These are phyloP conservation scores for Cerceris ruficornis DNA, from an alignment of 2,888 invertebrate species.

Conservation along the genomic window DNA sequence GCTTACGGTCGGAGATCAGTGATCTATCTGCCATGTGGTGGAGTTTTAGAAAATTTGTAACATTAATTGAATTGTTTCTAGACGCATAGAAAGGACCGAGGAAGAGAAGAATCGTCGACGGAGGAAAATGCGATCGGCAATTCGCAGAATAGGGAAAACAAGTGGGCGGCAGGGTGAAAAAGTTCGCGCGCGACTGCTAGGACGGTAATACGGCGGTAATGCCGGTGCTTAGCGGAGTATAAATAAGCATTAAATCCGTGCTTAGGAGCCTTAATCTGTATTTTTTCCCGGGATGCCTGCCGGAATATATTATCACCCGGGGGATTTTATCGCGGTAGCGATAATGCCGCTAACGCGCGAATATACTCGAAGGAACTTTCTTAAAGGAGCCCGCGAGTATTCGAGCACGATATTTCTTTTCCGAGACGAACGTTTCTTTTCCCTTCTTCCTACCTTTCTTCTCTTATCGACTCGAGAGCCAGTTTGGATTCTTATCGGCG, in stretches of 20 bases:
- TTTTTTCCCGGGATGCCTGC: constrained; percentile 72
- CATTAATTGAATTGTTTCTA: too few species aligned
- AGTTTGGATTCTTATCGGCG: not conserved
- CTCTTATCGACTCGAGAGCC: constrained; percentile 22
- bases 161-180: constrained; percentile 48
- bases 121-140: constrained; percentile 16
- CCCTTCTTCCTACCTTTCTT: not conserved
- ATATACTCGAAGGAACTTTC: constrained; percentile 61
- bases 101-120: constrained; percentile 1
- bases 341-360: constrained; percentile 71
- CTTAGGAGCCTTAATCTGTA: constrained; percentile 81
- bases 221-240: constrained; percentile 80
- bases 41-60: too few species aligned
- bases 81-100: too few species aligned
- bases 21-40: too few species aligned
- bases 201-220: constrained; percentile 79
- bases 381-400: constrained; percentile 51
- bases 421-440: not conserved
- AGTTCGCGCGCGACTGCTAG: constrained; percentile 60
- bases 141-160: too few species aligned
- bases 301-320: constrained; percentile 79
- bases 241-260: constrained; percentile 82
- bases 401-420: constrained; percentile 28
- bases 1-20: too few species aligned
- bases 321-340: constrained; percentile 76